Conservation (phyloP, 1,140 invertebrate species). For the Camponotus floridanus region DNA sequence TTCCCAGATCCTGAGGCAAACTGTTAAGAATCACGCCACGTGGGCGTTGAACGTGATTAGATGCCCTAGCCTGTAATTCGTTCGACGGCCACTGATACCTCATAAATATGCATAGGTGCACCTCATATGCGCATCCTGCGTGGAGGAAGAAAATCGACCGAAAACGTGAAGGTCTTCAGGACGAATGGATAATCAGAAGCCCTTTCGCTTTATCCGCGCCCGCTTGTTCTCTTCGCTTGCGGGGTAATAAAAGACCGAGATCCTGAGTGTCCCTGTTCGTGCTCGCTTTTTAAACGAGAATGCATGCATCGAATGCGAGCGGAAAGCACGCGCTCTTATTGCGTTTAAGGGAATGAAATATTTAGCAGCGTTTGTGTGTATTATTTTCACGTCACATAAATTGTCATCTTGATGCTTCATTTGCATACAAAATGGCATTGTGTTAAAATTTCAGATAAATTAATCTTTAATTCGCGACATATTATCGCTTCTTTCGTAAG, state of each 20-base stretch:
- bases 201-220: constrained; percentile 59
- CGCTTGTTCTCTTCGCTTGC: constrained; percentile 27
- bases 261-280: constrained; percentile 66
- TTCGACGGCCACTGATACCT: constrained; percentile 41
- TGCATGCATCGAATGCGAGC: not conserved
- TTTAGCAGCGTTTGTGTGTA: constrained; percentile 31
- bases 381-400: constrained; percentile 24
- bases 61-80: constrained; percentile 40
- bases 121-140: constrained; percentile 60
- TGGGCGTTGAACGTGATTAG: constrained; percentile 50
- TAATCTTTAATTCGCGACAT: not conserved
- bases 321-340: not conserved
- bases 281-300: constrained; percentile 72
- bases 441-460: not conserved
- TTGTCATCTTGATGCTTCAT: constrained; percentile 15
- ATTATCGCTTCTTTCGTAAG: no score
- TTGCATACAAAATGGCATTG: not conserved
- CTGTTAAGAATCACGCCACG: constrained; percentile 40
- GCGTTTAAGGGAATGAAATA: constrained; percentile 47
- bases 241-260: constrained; percentile 64
- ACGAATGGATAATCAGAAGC: constrained; percentile 74
- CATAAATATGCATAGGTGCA: constrained; percentile 48
- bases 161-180: constrained; percentile 70
- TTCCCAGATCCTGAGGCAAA: not conserved
- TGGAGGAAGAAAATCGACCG: constrained; percentile 50